Base-by-base conservation (phyloP, 2,888 invertebrate genomes). In the Alentia gelatinosa region DNA sequence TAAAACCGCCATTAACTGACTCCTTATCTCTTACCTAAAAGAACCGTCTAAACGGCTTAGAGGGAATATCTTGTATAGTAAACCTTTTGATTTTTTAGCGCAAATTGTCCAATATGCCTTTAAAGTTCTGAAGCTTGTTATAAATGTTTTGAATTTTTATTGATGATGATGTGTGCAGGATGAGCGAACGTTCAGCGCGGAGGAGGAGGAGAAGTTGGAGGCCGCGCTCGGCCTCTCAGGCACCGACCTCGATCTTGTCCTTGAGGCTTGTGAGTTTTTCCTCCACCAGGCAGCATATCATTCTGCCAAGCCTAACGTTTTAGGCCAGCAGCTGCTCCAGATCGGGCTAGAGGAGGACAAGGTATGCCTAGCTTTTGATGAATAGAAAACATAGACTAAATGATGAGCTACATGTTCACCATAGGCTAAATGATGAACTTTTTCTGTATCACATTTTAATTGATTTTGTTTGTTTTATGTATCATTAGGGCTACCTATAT, bases 211-310 rank as follows among this genome's bases (percentile, higher is more conserved):
- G 50, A 96, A 95, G 84, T 92, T 96, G 40, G 94, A 95, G 92
- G 89, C 92, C 7, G 94, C 95, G 4, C 93, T 96, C 30, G 93
- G 92, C 37, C 91, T 96, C n/a, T 91, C 93, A 56, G 93, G 94
- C 35, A 91, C 94, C 89, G 95, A 96, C 74, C 93, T 96, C 37
- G 94, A 95, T 83, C 93, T 96, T 30, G 93, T 96, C 9, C 91
- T 96, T 30, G 95, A 95, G 91, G 95, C 95, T 3, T 92, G 96
- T 39, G 95, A 96, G 92, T 96, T 95, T 91, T 95, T 96, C 90
- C 93, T 96, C 63, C 95, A 96, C 63, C 96, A 96, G 95, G 95
- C 96, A 89, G 96, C 95, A 5, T 96, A 96, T 92, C 95, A 96
- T 92, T 93, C 95, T 50, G 95, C 96, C 0, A 96, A 96, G 91